A percentile compares a stretch with the other conserved stretches of the same genome.
Conservation (phyloP, 2,888 invertebrate genomes). For the Arge pagana region DNA sequence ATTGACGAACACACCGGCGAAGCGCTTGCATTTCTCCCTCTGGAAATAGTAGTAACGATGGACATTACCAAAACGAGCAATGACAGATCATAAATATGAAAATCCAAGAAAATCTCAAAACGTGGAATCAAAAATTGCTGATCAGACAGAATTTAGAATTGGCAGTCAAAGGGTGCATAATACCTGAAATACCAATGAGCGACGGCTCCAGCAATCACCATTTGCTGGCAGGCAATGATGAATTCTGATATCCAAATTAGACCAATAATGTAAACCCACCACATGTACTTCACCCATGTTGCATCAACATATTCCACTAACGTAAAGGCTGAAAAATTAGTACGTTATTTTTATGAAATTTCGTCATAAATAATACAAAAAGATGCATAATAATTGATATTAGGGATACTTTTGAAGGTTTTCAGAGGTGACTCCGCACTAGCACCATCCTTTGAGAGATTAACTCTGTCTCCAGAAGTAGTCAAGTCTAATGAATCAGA, state of each 20-base stretch:
- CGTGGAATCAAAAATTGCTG: constrained; percentile 10
- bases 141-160: constrained; percentile 9
- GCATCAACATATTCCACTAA: constrained; percentile 77
- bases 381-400: constrained; percentile 7
- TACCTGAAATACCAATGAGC: constrained; percentile 94
- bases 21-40: constrained; percentile 69
- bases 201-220: constrained; percentile 91
- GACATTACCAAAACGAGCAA: too few species aligned
- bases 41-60: constrained; percentile 53
- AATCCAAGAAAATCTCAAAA: constrained; percentile 21
- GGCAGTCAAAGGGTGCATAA: too few species aligned
- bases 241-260: constrained; percentile 94
- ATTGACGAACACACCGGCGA: constrained; percentile 74
- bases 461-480: constrained; percentile 35
- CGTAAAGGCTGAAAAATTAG: constrained; percentile 61
- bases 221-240: constrained; percentile 91
- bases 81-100: constrained; percentile 5
- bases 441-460: constrained; percentile 38
- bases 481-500: constrained; percentile 44
- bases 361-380: not conserved
- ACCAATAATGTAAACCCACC: constrained; percentile 88
- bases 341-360: constrained; percentile 1
- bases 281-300: constrained; percentile 86
- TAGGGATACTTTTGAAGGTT: constrained; percentile 46
- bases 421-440: constrained; percentile 40